These are phyloP conservation scores for Turritopsis dohrnii DNA, from an alignment of 30 jellyfish, hydroid and myxozoan genomes.

Conservation along the genomic window DNA sequence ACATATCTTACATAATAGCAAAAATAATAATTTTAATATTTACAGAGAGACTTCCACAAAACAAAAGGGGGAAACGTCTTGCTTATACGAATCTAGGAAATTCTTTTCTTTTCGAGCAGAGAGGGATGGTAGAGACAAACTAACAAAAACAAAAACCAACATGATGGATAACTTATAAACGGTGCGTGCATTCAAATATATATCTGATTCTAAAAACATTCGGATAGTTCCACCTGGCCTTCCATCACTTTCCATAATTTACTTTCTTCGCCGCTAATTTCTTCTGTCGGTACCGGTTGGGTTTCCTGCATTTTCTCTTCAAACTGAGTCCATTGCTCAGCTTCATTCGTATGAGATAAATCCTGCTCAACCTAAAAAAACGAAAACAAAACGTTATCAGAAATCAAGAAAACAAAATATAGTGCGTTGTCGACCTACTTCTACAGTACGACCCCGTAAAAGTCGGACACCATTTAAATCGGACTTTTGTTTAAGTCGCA, in stretches of 20 bases:
- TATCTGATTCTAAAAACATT: conserved; percentile 17
- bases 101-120: background rate
- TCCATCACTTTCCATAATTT: conserved; percentile 35
- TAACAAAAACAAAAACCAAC: background rate
- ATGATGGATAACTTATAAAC: background rate
- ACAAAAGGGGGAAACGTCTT: background rate
- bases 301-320: conserved; percentile 28
- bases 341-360: conserved; percentile 18
- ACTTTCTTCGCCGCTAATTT: conserved; percentile 13
- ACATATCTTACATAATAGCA: background rate
- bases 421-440: too few species aligned
- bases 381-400: background rate
- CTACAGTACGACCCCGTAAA: too few species aligned
- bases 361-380: conserved; percentile 8
- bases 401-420: background rate
- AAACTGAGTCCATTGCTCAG: conserved; percentile 25
- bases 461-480: too few species aligned
- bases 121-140: background rate
- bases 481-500: too few species aligned
- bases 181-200: background rate
- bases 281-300: conserved; percentile 5
- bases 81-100: background rate
- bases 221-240: conserved; percentile 36
- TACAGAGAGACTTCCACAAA: background rate
- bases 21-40: too few species aligned